These are phyloP conservation scores for Tragelaphus buxtoni DNA, from an alignment of 2,113 vertebrate genomes.

Conservation along the genomic window DNA sequence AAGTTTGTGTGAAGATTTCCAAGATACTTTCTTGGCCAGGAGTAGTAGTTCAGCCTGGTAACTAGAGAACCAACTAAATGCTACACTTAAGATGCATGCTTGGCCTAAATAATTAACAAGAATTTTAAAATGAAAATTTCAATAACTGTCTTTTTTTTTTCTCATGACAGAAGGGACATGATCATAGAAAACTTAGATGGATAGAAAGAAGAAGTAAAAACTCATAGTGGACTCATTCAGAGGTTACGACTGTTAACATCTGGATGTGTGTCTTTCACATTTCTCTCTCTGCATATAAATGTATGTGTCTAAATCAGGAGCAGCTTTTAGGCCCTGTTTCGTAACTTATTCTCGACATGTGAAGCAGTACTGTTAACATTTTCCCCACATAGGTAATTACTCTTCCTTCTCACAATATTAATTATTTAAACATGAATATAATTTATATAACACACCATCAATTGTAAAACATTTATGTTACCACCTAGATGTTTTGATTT, in stretches of 20 bases:
- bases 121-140: slow-evolving; percentile 22
- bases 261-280: background rate
- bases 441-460: background rate
- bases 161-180: background rate
- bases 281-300: background rate
- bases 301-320: background rate
- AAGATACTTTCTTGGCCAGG: slow-evolving; percentile 48
- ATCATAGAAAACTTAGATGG: background rate
- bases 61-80: background rate
- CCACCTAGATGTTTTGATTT: background rate
- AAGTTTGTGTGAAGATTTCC: slow-evolving; percentile 47
- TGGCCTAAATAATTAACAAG: background rate
- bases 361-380: background rate
- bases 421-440: background rate
- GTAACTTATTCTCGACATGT: background rate
- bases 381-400: background rate
- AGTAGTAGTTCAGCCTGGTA: background rate
- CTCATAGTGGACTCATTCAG: background rate
- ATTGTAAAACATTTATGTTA: background rate
- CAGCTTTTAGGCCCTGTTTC: background rate
- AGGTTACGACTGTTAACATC: background rate
- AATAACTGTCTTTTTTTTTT: background rate
- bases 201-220: slow-evolving; percentile 19
- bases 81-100: background rate
- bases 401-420: background rate